Evolutionary conservation across 1,140 invertebrate species (phyloP), one percentile per base, ranked within the genome.

Genomic region (Littorina saxatilis): DNA sequence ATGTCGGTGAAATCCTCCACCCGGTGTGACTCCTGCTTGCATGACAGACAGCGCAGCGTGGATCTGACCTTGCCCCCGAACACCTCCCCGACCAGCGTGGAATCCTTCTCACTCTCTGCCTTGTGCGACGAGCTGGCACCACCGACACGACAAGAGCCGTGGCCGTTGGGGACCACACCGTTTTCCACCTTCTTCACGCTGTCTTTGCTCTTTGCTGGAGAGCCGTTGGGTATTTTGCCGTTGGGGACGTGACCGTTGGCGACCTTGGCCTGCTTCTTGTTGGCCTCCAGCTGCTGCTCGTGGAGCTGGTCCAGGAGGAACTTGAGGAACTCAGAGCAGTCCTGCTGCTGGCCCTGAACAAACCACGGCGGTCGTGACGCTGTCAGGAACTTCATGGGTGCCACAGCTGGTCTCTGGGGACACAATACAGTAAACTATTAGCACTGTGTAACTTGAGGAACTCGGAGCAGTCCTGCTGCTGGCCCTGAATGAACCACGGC

Each of bases 401-500:
- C 94, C 78, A 96, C 90, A 5, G 91, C 85, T 55, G 90, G 88
- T 74, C 92, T 85, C 91, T 92, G 74, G 0, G n/a, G 58, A 63
- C 23, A 61, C 15, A 39, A 58, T 7, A 77, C 29, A 37, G 23
- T 35, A 40, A 74, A 70, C 4, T 23, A 11, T 35, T 39, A 35
- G 5, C 66, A 70, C 37, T 15, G 7, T 70, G 32, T n/a, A 95
- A 94, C 93, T 95, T 95, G 63, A 98, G 93, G 93, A 96, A 97
- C 93, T 98, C 96, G 2, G 96, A 96, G 91, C 96, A 97, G 88
- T 97, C 96, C 88, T 98, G 96, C 87, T 97, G 96, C 84, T 95
- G 94, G 35, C 96, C 95, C 35, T 93, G 93, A 37, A 94, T 93
- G 90, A 98, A 97, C 88, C 95, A 96, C 0, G 95, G 94, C 15